phyloP scores from a whole-genome alignment of 2,797 vertebrate genomes.

The Antrozous pallidus region DNA sequence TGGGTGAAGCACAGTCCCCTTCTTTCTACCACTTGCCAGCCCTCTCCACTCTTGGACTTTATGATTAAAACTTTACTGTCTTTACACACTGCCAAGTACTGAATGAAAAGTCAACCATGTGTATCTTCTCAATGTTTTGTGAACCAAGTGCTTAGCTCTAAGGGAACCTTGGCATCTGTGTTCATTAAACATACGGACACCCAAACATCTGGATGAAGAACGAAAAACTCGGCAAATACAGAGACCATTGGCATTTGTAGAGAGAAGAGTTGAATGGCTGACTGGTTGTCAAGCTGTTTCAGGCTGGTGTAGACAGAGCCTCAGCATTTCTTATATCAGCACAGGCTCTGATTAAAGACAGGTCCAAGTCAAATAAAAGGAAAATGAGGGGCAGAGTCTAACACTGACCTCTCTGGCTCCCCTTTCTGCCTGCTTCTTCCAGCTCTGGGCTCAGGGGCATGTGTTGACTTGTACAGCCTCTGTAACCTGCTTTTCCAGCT shows the following conservation, averaged over 20 bases:
- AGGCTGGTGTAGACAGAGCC: not conserved
- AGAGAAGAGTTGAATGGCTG: not conserved
- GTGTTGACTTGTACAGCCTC: slow-evolving; percentile 41
- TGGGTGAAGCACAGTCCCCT: not conserved
- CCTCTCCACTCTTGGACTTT: not conserved
- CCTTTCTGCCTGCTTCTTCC: not conserved
- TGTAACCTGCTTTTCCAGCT: not conserved
- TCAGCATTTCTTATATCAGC: not conserved
- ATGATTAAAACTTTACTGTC: not conserved
- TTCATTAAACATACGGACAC: not conserved
- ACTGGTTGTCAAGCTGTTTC: not conserved
- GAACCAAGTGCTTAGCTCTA: not conserved
- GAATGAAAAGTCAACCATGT: not conserved
- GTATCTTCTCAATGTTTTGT: not conserved
- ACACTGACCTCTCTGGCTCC: not conserved
- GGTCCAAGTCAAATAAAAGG: not conserved
- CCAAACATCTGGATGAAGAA: not conserved
- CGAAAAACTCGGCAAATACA: not conserved
- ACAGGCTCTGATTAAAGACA: not conserved
- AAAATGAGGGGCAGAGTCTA: not conserved
- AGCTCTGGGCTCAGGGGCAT: slow-evolving; percentile 13
- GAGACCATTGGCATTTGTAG: not conserved
- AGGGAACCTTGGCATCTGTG: not conserved
- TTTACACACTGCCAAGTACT: not conserved
- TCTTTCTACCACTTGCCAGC: not conserved